Base-by-base conservation (phyloP, 2,888 invertebrate species). In the Parapristionchus giblindavisi region DNA sequence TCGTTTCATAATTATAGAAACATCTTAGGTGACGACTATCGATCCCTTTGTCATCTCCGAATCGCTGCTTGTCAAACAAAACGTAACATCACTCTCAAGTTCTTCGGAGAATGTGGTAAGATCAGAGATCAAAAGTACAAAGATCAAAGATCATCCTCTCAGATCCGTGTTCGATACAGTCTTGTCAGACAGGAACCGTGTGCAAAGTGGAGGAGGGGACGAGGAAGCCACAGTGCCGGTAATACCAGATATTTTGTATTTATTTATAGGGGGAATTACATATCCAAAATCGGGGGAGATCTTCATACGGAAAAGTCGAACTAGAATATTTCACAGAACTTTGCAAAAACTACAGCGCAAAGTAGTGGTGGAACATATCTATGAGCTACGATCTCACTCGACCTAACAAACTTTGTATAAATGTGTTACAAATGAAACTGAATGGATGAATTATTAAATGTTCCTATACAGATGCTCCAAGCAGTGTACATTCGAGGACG, bases 161-260 rank as follows among this genome's bases (percentile, higher is more conserved):
- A 88, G 94, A 95, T 89, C 94, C 95, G 0, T 95, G 95, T 88
- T 92, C 92, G 83, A 92, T 92, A 56, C 92, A 93, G 54, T 92
- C 92, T 79, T 95, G 95, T 89, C 92, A 92, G 63, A 90, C 92
- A 11, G 92, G 93, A 71, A 93, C 94, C 88, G 92, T 92, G 80
- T 96, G 96, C 88, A 91, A 92, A 60, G 92, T 95, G 85, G 93
- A 94, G 90, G 91, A 92, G 36, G 92, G 92, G 76, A 60, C 73
- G 48, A 94, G 95, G 1, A 92, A 93, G 75, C 94, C 94, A 0
- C 92, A 92, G 74, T 95, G 95, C 89, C 70, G 77, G 78, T 76
- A 51, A 17, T 40, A 17, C 92, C 1, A 17, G 14, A 32, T 43
- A 4, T 61, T 36, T n/a, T 34, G 27, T 34, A 36, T 58, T n/a